Conservation (phyloP, 1,140 invertebrate genomes). For the Drosophila orena region DNA sequence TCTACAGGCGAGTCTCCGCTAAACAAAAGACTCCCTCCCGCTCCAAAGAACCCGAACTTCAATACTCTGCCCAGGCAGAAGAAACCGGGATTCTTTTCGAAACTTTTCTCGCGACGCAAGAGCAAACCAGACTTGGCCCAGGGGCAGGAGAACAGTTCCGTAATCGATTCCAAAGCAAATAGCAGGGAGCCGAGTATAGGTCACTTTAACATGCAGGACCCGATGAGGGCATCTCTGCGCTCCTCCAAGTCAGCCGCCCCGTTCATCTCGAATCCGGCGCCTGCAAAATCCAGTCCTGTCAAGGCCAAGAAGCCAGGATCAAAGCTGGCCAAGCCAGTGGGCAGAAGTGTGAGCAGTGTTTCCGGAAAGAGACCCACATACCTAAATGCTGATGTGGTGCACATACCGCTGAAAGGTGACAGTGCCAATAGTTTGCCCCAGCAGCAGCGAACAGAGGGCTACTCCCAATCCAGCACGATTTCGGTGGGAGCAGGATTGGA, state of each 20-base stretch:
- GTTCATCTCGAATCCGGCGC: conserved; percentile 7
- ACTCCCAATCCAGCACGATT: conserved; percentile 78
- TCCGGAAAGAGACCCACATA: conserved; percentile 85
- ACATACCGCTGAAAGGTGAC: conserved; percentile 87
- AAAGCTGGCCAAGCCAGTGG: conserved; percentile 85
- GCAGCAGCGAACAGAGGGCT: conserved; percentile 56
- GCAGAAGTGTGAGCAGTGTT: conserved; percentile 86
- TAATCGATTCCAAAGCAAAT: conserved; percentile 38
- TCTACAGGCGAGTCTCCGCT: conserved; percentile 71
- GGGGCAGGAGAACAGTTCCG: conserved; percentile 37
- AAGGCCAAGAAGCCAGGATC: conserved; percentile 49
- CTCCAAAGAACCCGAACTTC: conserved; percentile 83
- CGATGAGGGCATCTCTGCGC: conserved; percentile 66
- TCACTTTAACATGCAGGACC: conserved; percentile 65
- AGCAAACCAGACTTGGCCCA: conserved; percentile 82
- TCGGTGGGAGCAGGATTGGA: conserved; percentile 75
- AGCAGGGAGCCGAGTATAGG: conserved; percentile 71
- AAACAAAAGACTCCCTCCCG: conserved; percentile 84
- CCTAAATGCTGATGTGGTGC: conserved; percentile 85
- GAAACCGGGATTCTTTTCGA: conserved; percentile 89
- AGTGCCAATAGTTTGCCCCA: conserved; percentile 75
- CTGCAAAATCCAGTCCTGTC: conserved; percentile 45
- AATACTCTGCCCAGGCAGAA: conserved; percentile 86
- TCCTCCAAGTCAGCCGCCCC: conserved; percentile 58
- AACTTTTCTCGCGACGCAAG: conserved; percentile 87